Conservation (phyloP, 2,113 vertebrate species). For the Oncorhynchus masou region DNA sequence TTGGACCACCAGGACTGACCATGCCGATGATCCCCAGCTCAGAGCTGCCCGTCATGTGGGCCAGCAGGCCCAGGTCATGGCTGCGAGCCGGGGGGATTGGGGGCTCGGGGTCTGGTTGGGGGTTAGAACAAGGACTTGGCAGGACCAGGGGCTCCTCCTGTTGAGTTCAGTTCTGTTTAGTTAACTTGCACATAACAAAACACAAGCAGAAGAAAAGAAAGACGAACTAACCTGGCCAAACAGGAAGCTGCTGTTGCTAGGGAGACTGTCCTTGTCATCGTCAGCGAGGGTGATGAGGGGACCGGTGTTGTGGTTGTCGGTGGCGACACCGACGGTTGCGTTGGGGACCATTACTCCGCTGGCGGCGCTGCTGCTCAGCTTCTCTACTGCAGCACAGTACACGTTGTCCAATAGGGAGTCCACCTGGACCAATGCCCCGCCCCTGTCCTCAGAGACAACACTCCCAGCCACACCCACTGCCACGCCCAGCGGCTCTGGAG, state of each 20-base stretch:
- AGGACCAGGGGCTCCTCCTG: constrained; percentile 81
- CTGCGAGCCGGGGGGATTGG: constrained; percentile 74
- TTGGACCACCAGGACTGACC: too few relatives aligned
- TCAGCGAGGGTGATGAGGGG: constrained; percentile 90
- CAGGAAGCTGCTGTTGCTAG: constrained; percentile 88
- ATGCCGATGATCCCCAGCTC: constrained; percentile 81
- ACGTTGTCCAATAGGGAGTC: constrained; percentile 93
- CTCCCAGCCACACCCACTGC: constrained; percentile 83
- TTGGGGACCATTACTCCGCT: constrained; percentile 76
- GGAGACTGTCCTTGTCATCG: constrained; percentile 93
- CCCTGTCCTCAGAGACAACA: constrained; percentile 66
- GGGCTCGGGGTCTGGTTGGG: constrained; percentile 74
- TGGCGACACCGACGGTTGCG: constrained; percentile 67
- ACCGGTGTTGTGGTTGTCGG: constrained; percentile 86
- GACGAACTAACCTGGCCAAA: constrained; percentile 84
- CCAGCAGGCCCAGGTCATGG: constrained; percentile 92
- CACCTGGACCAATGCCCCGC: constrained; percentile 89
- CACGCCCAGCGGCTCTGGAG: constrained; percentile 85
- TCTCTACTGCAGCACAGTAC: constrained; percentile 96
- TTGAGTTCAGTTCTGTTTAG: constrained; percentile 81
- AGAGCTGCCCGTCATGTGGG: constrained; percentile 84
- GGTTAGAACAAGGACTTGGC: constrained; percentile 77
- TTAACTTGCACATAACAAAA: too few relatives aligned
- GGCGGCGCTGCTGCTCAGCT: constrained; percentile 86
- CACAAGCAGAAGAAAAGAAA: constrained; percentile 63